phyloP scores from a whole-genome alignment of 2,797 vertebrate genomes.

The Prunella strophiata region DNA sequence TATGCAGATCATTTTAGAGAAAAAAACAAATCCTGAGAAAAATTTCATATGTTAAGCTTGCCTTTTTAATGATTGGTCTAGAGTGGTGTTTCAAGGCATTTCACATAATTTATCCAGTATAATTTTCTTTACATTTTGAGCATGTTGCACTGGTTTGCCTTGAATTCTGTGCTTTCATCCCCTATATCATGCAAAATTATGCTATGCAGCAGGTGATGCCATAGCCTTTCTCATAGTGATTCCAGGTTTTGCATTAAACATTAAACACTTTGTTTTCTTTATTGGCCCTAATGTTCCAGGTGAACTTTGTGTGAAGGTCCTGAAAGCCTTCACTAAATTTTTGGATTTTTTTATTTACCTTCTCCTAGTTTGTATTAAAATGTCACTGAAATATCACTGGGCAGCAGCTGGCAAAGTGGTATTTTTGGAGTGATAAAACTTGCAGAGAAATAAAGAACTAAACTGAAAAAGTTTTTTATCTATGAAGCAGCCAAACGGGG shows the following conservation, averaged over 20 bases:
- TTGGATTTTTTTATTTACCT: neutral
- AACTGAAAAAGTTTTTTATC: neutral
- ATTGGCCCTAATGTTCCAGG: neutral
- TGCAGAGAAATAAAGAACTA: neutral
- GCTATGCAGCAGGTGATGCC: accelerated
- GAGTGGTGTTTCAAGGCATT: neutral
- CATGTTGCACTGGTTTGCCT: neutral
- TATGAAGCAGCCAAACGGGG: neutral
- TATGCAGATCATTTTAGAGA: neutral
- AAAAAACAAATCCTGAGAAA: neutral
- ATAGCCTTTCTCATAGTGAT: accelerated
- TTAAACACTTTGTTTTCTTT: neutral
- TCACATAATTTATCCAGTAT: neutral
- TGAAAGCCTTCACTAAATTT: neutral
- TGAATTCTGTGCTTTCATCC: neutral
- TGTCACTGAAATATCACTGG: neutral
- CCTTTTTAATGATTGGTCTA: neutral
- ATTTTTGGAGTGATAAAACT: neutral
- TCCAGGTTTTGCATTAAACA: neutral
- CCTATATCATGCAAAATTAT: neutral
- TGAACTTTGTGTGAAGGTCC: neutral
- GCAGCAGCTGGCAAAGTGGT: neutral
- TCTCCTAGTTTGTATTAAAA: neutral
- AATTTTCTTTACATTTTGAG: neutral
- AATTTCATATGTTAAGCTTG: neutral